phyloP scores from a whole-genome alignment of 2,888 invertebrate genomes.

The Alviniconcha strummeri region DNA sequence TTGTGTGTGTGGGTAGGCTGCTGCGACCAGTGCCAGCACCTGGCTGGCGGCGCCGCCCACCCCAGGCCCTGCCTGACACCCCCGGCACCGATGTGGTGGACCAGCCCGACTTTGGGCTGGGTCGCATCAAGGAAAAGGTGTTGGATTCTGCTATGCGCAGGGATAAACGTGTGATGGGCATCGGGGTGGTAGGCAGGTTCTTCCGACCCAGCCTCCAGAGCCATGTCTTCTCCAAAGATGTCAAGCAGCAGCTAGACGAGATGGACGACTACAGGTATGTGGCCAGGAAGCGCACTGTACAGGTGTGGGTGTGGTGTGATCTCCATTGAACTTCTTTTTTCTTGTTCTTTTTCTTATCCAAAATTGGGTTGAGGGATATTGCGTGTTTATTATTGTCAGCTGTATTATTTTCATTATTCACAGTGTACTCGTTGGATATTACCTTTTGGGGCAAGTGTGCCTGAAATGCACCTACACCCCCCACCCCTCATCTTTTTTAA shows the following conservation, averaged over 20 bases:
- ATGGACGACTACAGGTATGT: conserved; percentile 86
- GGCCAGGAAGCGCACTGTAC: background rate
- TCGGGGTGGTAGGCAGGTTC: conserved; percentile 87
- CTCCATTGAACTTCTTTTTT: no score
- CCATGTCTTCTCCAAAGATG: conserved; percentile 77
- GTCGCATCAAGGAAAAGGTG: conserved; percentile 73
- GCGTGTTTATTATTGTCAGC: no score
- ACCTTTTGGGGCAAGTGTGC: no score
- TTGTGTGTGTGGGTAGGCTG: conserved; percentile 3
- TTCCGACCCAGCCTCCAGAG: conserved; percentile 79
- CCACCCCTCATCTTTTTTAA: no score
- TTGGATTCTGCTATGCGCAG: conserved; percentile 92
- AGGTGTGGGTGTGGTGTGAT: no score
- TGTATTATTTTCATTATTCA: no score
- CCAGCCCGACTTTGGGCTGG: conserved; percentile 61
- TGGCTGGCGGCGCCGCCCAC: conserved; percentile 46
- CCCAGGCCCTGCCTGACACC: conserved; percentile 53
- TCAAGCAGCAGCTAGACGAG: conserved; percentile 87
- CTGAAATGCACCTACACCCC: no score
- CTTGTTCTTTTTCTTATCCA: no score
- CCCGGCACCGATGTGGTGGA: conserved; percentile 55
- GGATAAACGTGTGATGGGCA: conserved; percentile 88
- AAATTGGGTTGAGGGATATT: no score
- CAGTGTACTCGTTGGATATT: no score
- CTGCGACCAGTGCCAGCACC: conserved; percentile 37